phyloP scores from a whole-genome alignment of 2,888 invertebrate species.

The Chrysotoxum bicinctum region DNA sequence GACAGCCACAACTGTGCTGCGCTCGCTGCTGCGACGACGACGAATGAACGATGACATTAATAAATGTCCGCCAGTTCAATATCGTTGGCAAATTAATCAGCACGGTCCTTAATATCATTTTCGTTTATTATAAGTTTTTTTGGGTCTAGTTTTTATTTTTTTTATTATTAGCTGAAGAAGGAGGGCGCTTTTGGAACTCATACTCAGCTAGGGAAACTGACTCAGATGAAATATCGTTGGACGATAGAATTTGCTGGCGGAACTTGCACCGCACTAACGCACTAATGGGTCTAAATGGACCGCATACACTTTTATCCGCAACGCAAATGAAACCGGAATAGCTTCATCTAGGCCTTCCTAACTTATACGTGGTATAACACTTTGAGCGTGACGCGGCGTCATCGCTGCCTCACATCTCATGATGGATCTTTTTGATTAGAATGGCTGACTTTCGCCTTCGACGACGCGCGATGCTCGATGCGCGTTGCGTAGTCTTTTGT shows the following conservation, averaged over 20 bases:
- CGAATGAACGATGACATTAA: conserved; percentile 69
- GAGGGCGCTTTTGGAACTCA: neutral
- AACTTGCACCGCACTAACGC: conserved; percentile 45
- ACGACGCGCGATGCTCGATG: conserved; percentile 28
- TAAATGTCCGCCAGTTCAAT: conserved; percentile 70
- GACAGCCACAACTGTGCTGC: conserved; percentile 28
- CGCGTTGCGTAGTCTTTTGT: conserved; percentile 60
- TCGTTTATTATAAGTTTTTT: conserved; percentile 48
- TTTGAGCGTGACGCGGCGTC: conserved; percentile 21
- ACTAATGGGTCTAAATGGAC: conserved; percentile 70
- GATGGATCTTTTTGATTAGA: conserved; percentile 70
- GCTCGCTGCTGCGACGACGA: neutral
- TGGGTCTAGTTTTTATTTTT: conserved; percentile 34
- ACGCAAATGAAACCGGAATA: conserved; percentile 58
- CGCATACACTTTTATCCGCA: conserved; percentile 52
- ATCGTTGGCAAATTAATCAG: conserved; percentile 70
- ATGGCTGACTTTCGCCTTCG: conserved; percentile 68
- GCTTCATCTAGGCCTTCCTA: conserved; percentile 39
- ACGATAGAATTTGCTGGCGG: conserved; percentile 59
- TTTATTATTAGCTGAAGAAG: conserved; percentile 3
- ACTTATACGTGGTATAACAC: neutral
- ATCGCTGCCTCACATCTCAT: conserved; percentile 67
- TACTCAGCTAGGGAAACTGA: conserved; percentile 10
- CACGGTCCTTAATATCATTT: conserved; percentile 56
- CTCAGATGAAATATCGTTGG: conserved; percentile 59